Evolutionary conservation across 2,888 invertebrate genomes (phyloP).

Genomic region (Tenthredo notha): DNA sequence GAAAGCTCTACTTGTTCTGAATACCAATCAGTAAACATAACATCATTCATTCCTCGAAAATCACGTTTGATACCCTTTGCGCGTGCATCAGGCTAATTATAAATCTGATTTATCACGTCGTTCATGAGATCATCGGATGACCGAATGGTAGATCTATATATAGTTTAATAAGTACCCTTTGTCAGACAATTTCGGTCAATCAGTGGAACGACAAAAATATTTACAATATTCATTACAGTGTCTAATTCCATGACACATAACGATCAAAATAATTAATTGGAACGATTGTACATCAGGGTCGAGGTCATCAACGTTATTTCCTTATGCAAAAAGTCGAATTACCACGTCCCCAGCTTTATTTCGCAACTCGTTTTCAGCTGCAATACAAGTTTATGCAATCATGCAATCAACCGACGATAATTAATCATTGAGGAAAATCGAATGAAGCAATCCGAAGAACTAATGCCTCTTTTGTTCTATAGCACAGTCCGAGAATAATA

Average conservation of each 20-base stretch:
- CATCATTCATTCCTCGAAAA: conserved; percentile 3
- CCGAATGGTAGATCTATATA: neutral
- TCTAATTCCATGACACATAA: neutral
- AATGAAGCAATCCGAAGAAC: neutral
- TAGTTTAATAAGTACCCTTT: neutral
- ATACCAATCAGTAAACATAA: conserved; percentile 11
- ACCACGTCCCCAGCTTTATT: neutral
- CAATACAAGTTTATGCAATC: neutral
- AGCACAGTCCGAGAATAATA: neutral
- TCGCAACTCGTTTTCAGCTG: neutral
- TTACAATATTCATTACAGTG: neutral
- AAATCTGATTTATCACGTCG: conserved; percentile 8
- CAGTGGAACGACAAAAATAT: neutral
- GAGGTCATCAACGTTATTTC: neutral
- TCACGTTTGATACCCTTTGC: conserved; percentile 8
- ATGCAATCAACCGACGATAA: neutral
- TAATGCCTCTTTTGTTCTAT: neutral
- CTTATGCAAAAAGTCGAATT: neutral
- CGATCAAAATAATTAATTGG: neutral
- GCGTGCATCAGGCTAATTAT: neutral
- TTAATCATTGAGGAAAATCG: neutral
- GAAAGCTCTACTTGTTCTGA: conserved; percentile 37
- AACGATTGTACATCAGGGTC: conserved; percentile 1
- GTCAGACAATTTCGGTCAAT: neutral
- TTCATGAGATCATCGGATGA: neutral